phyloP scores from a whole-genome alignment of 2,113 vertebrate genomes.

The Oophaga pumilio region DNA sequence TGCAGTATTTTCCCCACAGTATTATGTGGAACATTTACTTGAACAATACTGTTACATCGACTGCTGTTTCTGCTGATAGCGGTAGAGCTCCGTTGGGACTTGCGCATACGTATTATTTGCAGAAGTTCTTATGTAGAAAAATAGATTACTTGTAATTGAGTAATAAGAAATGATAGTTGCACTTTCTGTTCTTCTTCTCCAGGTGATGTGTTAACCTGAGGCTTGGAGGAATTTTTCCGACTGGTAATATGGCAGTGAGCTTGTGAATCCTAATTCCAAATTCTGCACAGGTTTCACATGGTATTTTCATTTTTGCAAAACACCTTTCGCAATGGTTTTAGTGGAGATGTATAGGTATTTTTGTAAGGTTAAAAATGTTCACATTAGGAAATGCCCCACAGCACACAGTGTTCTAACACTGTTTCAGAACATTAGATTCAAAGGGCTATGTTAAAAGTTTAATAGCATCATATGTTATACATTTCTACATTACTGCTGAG shows the following conservation, averaged over 20 bases:
- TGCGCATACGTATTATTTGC: background rate
- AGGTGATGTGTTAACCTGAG: slow-evolving; percentile 13
- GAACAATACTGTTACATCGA: slow-evolving; percentile 16
- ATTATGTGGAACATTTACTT: background rate
- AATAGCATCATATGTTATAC: slow-evolving; percentile 53
- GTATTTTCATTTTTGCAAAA: slow-evolving; percentile 33
- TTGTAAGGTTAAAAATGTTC: slow-evolving; percentile 45
- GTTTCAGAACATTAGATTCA: slow-evolving; percentile 56
- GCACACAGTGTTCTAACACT: slow-evolving; percentile 46
- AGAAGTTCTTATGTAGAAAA: slow-evolving; percentile 6
- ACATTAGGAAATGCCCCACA: slow-evolving; percentile 52
- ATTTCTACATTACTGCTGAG: slow-evolving; percentile 50
- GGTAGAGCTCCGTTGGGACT: background rate
- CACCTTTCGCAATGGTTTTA: background rate
- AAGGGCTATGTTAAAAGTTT: slow-evolving; percentile 51
- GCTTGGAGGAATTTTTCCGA: background rate
- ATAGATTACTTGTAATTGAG: slow-evolving; percentile 33
- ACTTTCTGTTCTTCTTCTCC: slow-evolving; percentile 5
- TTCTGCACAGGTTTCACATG: background rate
- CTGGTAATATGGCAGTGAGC: slow-evolving; percentile 5
- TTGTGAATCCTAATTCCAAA: slow-evolving; percentile 32
- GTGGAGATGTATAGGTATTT: slow-evolving; percentile 50
- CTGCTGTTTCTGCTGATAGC: background rate
- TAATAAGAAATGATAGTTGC: slow-evolving; percentile 28
- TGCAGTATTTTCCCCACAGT: background rate